Evolutionary conservation across 64 coral and sea anemone species (phyloP).

Genomic region (Stichodactyla helianthus): DNA sequence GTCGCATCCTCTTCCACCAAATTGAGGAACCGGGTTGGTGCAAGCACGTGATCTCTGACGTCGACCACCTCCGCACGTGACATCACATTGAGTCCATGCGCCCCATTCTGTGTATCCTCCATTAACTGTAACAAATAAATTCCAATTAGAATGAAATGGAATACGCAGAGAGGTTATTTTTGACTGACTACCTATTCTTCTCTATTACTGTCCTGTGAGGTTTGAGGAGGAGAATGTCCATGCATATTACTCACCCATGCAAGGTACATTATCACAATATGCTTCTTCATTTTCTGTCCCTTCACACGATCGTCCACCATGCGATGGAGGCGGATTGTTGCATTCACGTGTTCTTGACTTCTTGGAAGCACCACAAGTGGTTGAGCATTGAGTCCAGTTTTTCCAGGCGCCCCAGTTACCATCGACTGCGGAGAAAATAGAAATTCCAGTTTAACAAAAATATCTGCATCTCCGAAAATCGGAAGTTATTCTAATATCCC

Average conservation of each 20-base stretch:
- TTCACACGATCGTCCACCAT: conserved; percentile 86
- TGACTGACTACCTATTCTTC: too few relatives aligned
- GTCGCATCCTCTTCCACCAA: conserved; percentile 75
- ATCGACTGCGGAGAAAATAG: conserved; percentile 51
- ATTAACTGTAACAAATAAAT: conserved; percentile 41
- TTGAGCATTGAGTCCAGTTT: conserved; percentile 74
- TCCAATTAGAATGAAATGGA: neutral
- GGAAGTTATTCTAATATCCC: neutral
- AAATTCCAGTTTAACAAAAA: neutral
- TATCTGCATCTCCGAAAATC: neutral
- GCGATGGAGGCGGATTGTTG: conserved; percentile 78
- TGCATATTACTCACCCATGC: conserved; percentile 55
- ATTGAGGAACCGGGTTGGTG: conserved; percentile 81
- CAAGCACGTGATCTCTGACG: conserved; percentile 87
- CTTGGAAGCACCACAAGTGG: conserved; percentile 80
- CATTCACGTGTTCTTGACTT: conserved; percentile 78
- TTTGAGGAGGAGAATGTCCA: neutral
- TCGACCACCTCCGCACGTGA: conserved; percentile 88
- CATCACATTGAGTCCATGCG: conserved; percentile 88
- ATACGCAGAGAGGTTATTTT: neutral
- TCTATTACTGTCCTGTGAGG: too few relatives aligned
- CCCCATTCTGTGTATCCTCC: conserved; percentile 90
- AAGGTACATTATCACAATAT: conserved; percentile 76
- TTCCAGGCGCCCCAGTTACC: conserved; percentile 86
- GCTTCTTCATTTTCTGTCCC: conserved; percentile 81